A percentile compares a stretch with the other conserved stretches of the same genome.
Conservation (phyloP, 2,797 vertebrate genomes). For the Danio choprae region DNA sequence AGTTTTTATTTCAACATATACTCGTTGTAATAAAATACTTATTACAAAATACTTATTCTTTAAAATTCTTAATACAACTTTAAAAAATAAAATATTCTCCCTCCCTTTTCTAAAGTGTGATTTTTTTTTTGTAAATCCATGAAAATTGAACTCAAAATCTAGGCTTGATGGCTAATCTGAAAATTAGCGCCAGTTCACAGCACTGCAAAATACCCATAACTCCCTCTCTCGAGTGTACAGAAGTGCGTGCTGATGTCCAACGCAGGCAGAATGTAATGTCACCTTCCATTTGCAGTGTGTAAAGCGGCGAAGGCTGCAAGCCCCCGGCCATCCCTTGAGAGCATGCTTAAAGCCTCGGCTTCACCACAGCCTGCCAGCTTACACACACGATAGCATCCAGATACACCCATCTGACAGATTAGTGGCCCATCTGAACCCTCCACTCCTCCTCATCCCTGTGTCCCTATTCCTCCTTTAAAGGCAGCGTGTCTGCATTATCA, state of each 20-base stretch:
- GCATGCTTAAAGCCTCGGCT: conserved; percentile 43
- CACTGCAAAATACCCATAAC: too few relatives aligned
- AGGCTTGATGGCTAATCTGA: too few relatives aligned
- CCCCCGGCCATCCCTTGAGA: conserved; percentile 63
- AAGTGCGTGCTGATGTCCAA: conserved; percentile 46
- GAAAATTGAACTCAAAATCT: too few relatives aligned
- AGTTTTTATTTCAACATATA: too few relatives aligned
- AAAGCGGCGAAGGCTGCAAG: conserved; percentile 45
- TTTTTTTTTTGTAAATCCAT: too few relatives aligned
- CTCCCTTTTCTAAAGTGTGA: too few relatives aligned
- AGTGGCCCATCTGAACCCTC: conserved; percentile 38
- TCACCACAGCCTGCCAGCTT: conserved; percentile 34
- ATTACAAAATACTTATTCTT: too few relatives aligned
- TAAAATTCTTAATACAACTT: too few relatives aligned
- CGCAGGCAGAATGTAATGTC: conserved; percentile 62
- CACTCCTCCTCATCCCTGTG: conserved; percentile 24
- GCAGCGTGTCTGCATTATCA: conserved; percentile 34
- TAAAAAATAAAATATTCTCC: too few relatives aligned
- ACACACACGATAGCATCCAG: conserved; percentile 20
- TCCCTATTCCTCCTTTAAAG: conserved; percentile 48
- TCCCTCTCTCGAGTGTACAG: not conserved
- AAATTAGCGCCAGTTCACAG: too few relatives aligned
- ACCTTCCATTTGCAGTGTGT: conserved; percentile 60
- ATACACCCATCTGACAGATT: conserved; percentile 46
- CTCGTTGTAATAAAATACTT: too few relatives aligned